These are phyloP conservation scores for Ferrisia virgata DNA, from an alignment of 2,888 invertebrate species.

Conservation along the genomic window DNA sequence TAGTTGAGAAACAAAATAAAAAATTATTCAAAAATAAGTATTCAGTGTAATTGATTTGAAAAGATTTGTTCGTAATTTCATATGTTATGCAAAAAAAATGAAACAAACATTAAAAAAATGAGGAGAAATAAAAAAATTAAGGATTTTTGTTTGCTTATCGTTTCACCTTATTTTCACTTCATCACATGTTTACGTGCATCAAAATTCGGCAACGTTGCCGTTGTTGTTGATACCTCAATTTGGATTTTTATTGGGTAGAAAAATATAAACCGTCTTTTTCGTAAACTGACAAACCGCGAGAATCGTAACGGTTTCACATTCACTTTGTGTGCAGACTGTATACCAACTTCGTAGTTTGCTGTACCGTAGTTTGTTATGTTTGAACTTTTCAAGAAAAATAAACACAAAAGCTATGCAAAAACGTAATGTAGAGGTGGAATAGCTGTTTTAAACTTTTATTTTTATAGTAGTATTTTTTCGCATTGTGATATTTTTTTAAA, in stretches of 20 bases:
- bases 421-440: not conserved
- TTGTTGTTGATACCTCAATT: not conserved
- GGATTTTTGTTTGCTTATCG: too few species aligned
- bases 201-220: constrained; percentile 1
- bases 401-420: not conserved
- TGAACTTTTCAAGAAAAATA: not conserved
- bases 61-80: too few species aligned
- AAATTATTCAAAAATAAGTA: too few species aligned
- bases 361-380: not conserved
- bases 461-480: not conserved
- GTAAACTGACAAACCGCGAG: constrained; percentile 14
- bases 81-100: too few species aligned
- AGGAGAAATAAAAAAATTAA: too few species aligned
- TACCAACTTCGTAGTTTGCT: not conserved
- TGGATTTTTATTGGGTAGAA: not conserved
- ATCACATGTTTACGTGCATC: too few species aligned
- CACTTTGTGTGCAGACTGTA: too few species aligned
- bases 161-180: too few species aligned
- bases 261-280: constrained; percentile 20
- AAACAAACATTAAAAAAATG: too few species aligned
- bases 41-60: too few species aligned
- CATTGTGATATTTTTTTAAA: not conserved
- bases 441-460: not conserved
- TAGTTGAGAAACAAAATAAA: too few species aligned
- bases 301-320: constrained; percentile 10